Conservation (phyloP, 1,140 invertebrate species). For the Zaprionus davidi region DNA sequence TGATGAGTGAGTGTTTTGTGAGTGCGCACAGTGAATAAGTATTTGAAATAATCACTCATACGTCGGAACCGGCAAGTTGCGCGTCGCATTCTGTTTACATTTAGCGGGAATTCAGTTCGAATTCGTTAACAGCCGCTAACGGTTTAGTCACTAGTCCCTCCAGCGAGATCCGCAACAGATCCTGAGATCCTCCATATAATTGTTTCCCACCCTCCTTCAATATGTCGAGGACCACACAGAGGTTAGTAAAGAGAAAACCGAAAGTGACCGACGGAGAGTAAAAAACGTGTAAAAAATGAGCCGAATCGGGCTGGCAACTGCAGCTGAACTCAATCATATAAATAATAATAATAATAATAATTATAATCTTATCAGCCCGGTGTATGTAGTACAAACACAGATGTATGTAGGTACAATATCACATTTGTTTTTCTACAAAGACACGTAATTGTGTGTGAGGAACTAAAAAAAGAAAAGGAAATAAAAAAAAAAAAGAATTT, state of each 20-base stretch:
- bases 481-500: background rate
- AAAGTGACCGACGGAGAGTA: background rate
- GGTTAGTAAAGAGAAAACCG: conserved; percentile 28
- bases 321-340: background rate
- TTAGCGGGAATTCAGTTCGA: conserved; percentile 65
- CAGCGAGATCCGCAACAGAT: background rate
- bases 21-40: conserved; percentile 37
- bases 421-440: conserved; percentile 10
- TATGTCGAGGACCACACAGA: conserved; percentile 26
- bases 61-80: conserved; percentile 58
- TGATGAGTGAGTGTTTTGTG: conserved; percentile 27
- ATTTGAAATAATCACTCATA: conserved; percentile 78
- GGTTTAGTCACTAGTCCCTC: conserved; percentile 50
- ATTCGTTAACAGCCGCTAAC: conserved; percentile 80
- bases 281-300: background rate
- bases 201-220: background rate
- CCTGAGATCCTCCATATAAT: conserved; percentile 23
- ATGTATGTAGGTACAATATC: background rate
- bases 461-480: background rate
- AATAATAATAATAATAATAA: conserved; percentile 3
- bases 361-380: conserved; percentile 26
- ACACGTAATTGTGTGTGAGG: conserved; percentile 11
- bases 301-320: conserved; percentile 11
- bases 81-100: conserved; percentile 70
- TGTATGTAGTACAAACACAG: background rate